Percentiles rank a stretch among this genome's conserved stretches.
phyloP scores from a whole-genome alignment of 2,797 vertebrate species.

The Pipistrellus nathusii region DNA sequence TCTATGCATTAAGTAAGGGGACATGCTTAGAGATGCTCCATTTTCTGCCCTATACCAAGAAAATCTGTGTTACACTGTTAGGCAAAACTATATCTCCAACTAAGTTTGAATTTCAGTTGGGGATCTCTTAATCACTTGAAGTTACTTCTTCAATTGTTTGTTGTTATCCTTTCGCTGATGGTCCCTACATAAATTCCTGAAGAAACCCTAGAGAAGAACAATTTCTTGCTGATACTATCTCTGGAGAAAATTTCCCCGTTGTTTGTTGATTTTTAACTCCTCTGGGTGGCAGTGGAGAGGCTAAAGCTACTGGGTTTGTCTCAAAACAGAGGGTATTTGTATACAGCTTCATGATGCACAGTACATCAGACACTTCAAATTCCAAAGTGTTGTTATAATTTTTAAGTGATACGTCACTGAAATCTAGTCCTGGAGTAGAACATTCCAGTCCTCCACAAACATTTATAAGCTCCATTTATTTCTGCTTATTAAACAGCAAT shows the following conservation, averaged over 20 bases:
- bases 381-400: constrained; percentile 82
- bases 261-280: constrained; percentile 32
- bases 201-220: not conserved
- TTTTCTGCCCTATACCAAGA: constrained; percentile 39
- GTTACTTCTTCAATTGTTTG: not conserved
- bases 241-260: not conserved
- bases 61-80: not conserved
- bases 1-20: constrained; percentile 59
- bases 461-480: constrained; percentile 84
- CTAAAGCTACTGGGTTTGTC: not conserved
- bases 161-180: not conserved
- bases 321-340: constrained; percentile 76
- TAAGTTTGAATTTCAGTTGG: not conserved
- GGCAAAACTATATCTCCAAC: not conserved
- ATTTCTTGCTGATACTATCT: not conserved
- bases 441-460: constrained; percentile 86
- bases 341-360: constrained; percentile 55
- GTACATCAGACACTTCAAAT: constrained; percentile 79
- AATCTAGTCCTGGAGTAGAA: constrained; percentile 79
- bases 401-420: constrained; percentile 76
- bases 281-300: constrained; percentile 76
- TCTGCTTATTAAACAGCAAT: constrained; percentile 79
- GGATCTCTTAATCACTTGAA: not conserved
- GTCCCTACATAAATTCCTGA: not conserved
- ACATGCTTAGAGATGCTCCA: not conserved